phyloP scores from a whole-genome alignment of 2,113 vertebrate genomes.

The Ifrita kowaldi region DNA sequence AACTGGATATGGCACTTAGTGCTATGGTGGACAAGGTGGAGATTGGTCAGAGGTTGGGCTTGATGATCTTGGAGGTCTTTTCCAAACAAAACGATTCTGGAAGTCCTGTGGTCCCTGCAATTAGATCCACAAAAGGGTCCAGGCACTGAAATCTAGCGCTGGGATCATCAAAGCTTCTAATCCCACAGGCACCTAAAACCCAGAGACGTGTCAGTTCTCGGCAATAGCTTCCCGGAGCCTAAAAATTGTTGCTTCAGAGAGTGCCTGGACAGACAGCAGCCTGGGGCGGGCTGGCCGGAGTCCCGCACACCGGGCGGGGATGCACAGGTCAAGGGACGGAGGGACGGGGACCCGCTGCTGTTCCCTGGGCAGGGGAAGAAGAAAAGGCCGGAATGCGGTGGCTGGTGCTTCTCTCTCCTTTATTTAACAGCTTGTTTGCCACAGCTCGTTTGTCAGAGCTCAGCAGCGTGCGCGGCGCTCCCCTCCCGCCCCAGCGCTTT shows the following conservation, averaged over 20 bases:
- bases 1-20: neutral
- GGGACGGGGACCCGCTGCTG: neutral
- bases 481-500: neutral
- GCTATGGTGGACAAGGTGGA: neutral
- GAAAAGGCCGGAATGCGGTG: fast-evolving
- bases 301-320: neutral
- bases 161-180: neutral
- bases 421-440: neutral
- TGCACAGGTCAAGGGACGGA: fast-evolving
- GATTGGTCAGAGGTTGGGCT: neutral
- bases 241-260: fast-evolving
- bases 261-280: neutral
- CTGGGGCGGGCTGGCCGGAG: neutral
- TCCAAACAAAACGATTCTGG: neutral
- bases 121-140: neutral
- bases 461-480: neutral
- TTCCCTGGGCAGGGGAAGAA: neutral
- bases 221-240: neutral
- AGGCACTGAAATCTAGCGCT: neutral
- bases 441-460: neutral
- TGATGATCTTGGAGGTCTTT: neutral
- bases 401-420: neutral
- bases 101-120: neutral
- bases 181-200: neutral
- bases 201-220: fast-evolving